These are phyloP conservation scores for Cydia pomonella DNA, from an alignment of 1,140 invertebrate genomes.

Conservation along the genomic window DNA sequence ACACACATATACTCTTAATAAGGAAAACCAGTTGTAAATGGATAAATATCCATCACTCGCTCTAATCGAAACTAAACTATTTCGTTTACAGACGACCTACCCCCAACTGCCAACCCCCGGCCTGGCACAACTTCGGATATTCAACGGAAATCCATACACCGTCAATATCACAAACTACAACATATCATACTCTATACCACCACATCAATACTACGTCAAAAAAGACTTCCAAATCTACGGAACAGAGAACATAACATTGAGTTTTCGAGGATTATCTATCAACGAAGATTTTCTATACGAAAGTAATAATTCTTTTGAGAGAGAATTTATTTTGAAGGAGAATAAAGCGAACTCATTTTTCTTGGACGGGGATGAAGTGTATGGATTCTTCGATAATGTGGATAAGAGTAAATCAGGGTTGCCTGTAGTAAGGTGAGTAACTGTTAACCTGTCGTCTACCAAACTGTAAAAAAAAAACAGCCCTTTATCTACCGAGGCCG, in stretches of 20 bases:
- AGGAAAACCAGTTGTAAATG: no score
- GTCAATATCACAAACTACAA: conserved; percentile 54
- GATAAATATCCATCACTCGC: no score
- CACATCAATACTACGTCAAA: conserved; percentile 54
- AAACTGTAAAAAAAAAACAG: no score
- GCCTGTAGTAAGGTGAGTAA: conserved; percentile 61
- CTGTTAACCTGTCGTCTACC: no score
- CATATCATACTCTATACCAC: conserved; percentile 53
- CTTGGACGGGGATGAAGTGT: conserved; percentile 46
- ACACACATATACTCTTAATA: no score
- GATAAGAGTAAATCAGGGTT: conserved; percentile 70
- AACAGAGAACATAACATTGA: conserved; percentile 46
- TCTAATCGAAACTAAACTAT: background rate
- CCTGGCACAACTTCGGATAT: conserved; percentile 85
- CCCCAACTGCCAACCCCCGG: conserved; percentile 82
- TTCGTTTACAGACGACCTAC: conserved; percentile 83
- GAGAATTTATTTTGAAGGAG: conserved; percentile 54
- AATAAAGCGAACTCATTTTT: conserved; percentile 60
- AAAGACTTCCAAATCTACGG: conserved; percentile 48
- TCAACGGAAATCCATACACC: conserved; percentile 82
- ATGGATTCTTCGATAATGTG: conserved; percentile 59
- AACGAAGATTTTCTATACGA: conserved; percentile 36
- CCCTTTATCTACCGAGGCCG: no score
- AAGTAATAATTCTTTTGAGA: background rate
- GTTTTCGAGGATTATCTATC: conserved; percentile 53